These are phyloP conservation scores for Tipula lateralis DNA, from an alignment of 2,888 invertebrate species.

Conservation along the genomic window DNA sequence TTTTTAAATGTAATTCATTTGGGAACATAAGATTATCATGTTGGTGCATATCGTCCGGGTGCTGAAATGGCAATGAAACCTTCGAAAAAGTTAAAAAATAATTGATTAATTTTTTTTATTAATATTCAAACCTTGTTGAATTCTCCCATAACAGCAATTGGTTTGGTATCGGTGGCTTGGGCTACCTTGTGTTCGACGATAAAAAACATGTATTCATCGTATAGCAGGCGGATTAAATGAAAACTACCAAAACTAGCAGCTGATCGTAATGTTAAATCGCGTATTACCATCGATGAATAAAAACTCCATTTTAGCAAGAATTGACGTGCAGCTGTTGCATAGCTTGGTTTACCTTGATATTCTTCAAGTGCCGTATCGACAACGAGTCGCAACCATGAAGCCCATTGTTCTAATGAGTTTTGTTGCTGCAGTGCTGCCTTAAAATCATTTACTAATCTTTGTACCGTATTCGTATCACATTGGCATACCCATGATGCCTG, in stretches of 20 bases:
- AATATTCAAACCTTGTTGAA: slow-evolving; percentile 45
- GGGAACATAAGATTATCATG: background rate
- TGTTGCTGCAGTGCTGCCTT: slow-evolving; percentile 87
- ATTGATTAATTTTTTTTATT: background rate
- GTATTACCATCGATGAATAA: slow-evolving; percentile 96
- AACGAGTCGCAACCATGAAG: slow-evolving; percentile 91
- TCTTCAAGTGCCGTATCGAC: slow-evolving; percentile 85
- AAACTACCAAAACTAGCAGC: slow-evolving; percentile 99
- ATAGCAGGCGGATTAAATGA: slow-evolving; percentile 93
- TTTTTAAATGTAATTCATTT: background rate
- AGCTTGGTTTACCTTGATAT: slow-evolving; percentile 76
- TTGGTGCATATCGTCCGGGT: background rate
- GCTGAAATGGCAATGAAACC: background rate
- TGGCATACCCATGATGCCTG: slow-evolving; percentile 98
- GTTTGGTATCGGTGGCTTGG: slow-evolving; percentile 80
- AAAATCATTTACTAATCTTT: slow-evolving; percentile 87
- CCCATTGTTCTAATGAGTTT: slow-evolving; percentile 95
- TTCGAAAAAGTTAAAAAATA: background rate
- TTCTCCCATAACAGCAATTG: slow-evolving; percentile 85
- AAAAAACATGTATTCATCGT: slow-evolving; percentile 99
- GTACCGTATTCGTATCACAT: slow-evolving; percentile 77
- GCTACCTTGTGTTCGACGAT: slow-evolving; percentile 96
- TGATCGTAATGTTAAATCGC: slow-evolving; percentile 91
- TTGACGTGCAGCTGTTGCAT: slow-evolving; percentile 80
- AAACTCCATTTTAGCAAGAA: slow-evolving; percentile 98